A percentile compares a stretch with the other conserved stretches of the same genome.
Conservation (phyloP, 1,140 invertebrate genomes). For the Oppia nitens region DNA sequence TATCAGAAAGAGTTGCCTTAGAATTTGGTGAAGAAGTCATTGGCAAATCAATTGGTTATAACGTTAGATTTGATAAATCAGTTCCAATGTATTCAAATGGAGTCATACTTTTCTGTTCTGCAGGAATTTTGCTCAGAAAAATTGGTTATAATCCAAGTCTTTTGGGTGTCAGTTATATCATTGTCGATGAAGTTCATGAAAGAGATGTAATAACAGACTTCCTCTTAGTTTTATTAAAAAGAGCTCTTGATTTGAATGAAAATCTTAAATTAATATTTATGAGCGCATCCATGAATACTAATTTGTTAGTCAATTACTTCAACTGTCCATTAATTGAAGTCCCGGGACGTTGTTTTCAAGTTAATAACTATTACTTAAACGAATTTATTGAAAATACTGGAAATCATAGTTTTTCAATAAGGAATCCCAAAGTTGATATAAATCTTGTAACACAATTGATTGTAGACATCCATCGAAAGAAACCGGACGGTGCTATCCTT, state of each 20-base stretch:
- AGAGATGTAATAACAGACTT: conserved; percentile 89
- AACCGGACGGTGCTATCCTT: conserved; percentile 58
- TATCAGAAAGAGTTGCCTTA: conserved; percentile 78
- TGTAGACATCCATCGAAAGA: conserved; percentile 33
- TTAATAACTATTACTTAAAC: conserved; percentile 57
- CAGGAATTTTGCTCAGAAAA: conserved; percentile 80
- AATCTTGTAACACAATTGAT: background rate
- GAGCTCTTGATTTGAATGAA: conserved; percentile 53
- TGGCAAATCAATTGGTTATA: conserved; percentile 3
- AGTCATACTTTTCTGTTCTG: conserved; percentile 85
- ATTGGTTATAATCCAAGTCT: conserved; percentile 31
- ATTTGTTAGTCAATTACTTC: conserved; percentile 82
- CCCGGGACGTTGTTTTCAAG: conserved; percentile 81
- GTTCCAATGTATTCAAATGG: conserved; percentile 66
- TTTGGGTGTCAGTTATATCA: conserved; percentile 61
- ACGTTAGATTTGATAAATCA: conserved; percentile 86
- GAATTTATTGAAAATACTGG: background rate
- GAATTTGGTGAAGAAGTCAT: conserved; percentile 62
- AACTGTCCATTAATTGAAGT: conserved; percentile 67
- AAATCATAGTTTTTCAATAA: background rate
- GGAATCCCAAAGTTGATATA: background rate
- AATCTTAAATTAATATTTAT: conserved; percentile 87
- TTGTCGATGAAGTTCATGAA: conserved; percentile 90
- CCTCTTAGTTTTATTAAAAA: conserved; percentile 76
- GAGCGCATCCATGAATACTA: conserved; percentile 96